These are phyloP conservation scores for Proteles cristata DNA, from an alignment of 2,113 vertebrate genomes.

Conservation along the genomic window DNA sequence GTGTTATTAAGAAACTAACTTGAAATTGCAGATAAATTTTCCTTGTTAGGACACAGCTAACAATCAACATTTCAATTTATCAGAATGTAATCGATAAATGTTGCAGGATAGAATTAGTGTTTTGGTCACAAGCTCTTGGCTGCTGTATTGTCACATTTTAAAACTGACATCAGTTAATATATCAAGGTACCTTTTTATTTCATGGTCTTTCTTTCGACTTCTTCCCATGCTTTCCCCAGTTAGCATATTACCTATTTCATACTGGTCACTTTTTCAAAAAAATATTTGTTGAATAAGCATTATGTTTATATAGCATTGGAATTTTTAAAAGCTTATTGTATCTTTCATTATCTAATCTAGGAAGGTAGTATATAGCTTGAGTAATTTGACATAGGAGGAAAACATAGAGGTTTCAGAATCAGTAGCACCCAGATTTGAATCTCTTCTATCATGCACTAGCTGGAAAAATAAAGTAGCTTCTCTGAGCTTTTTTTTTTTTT, in stretches of 20 bases:
- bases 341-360: not conserved
- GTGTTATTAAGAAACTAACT: not conserved
- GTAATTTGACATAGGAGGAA: not conserved
- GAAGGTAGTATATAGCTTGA: not conserved
- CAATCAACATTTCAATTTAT: slow-evolving; percentile 14
- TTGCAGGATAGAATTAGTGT: not conserved
- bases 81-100: not conserved
- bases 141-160: not conserved
- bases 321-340: not conserved
- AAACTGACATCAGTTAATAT: not conserved
- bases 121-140: not conserved
- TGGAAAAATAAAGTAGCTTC: not conserved
- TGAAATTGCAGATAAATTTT: not conserved
- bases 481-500: not conserved
- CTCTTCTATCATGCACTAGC: not conserved
- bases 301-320: not conserved
- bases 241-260: not conserved
- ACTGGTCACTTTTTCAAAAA: not conserved
- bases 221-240: not conserved
- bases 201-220: not conserved
- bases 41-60: not conserved
- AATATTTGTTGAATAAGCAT: not conserved
- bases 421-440: not conserved
- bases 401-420: not conserved
- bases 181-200: not conserved